These are phyloP conservation scores for Hemistola chrysoprasaria DNA, from an alignment of 2,888 invertebrate genomes.

Conservation along the genomic window DNA sequence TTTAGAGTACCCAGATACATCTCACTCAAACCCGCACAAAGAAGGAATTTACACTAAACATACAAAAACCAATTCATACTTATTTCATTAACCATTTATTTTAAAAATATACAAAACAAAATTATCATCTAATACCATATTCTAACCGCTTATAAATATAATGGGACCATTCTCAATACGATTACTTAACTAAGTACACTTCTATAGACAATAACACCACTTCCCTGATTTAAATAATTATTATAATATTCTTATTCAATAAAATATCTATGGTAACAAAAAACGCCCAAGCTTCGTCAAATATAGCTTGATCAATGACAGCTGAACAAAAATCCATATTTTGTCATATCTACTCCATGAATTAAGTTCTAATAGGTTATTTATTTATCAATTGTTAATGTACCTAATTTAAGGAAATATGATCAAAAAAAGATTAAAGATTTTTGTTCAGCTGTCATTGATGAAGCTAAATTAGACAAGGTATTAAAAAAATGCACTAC, in stretches of 20 bases:
- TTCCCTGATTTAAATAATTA: conserved; percentile 44
- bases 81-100: conserved; percentile 46
- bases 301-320: too few species aligned
- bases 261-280: conserved; percentile 13
- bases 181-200: conserved; percentile 51
- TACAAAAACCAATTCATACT: conserved; percentile 17
- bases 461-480: too few species aligned
- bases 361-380: too few species aligned
- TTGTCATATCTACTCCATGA: too few species aligned
- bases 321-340: too few species aligned
- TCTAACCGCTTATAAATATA: conserved; percentile 22
- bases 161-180: conserved; percentile 31
- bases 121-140: conserved; percentile 29
- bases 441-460: too few species aligned
- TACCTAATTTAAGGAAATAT: too few species aligned
- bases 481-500: too few species aligned
- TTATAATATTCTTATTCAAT: conserved; percentile 23
- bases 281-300: background rate
- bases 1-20: too few species aligned
- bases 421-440: too few species aligned
- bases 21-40: background rate
- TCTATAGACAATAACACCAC: conserved; percentile 47
- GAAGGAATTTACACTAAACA: background rate
- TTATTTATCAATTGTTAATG: too few species aligned
- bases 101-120: conserved; percentile 53